A percentile compares a stretch with the other conserved stretches of the same genome.
phyloP scores from a whole-genome alignment of 2,113 vertebrate genomes.

The Epinephelus cyanopodus region DNA sequence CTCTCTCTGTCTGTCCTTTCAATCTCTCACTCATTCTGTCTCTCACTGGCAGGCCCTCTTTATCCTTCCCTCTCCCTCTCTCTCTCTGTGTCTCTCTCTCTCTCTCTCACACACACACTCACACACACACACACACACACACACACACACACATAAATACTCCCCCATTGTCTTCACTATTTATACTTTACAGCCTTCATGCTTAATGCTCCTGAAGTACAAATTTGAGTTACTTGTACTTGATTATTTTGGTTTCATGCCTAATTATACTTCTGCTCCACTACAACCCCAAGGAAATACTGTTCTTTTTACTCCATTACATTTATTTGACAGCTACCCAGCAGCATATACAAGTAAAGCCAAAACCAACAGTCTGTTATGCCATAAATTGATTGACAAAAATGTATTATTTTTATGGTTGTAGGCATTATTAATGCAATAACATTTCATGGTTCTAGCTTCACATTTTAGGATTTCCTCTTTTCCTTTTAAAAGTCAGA shows the following conservation, averaged over 20 bases:
- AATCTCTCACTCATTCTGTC: slow-evolving; percentile 36
- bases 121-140: background rate
- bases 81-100: background rate
- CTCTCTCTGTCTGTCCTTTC: slow-evolving; percentile 17
- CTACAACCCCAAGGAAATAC: background rate
- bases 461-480: background rate
- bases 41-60: slow-evolving; percentile 12
- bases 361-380: too few species aligned
- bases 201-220: background rate
- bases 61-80: background rate
- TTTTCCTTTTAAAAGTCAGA: too few species aligned
- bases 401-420: too few species aligned
- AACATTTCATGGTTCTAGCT: background rate
- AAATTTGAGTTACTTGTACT: too few species aligned
- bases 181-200: background rate
- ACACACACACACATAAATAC: background rate
- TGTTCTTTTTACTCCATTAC: background rate
- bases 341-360: too few species aligned
- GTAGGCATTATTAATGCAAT: background rate
- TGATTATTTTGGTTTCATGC: too few species aligned
- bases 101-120: background rate
- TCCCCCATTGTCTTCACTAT: background rate
- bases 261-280: too few species aligned
- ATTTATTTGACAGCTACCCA: too few species aligned
- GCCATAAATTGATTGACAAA: background rate